Evolutionary conservation across 2,113 vertebrate species (phyloP), one percentile per base, ranked within the genome.

Genomic region (Mesembrinibis cayennensis): DNA sequence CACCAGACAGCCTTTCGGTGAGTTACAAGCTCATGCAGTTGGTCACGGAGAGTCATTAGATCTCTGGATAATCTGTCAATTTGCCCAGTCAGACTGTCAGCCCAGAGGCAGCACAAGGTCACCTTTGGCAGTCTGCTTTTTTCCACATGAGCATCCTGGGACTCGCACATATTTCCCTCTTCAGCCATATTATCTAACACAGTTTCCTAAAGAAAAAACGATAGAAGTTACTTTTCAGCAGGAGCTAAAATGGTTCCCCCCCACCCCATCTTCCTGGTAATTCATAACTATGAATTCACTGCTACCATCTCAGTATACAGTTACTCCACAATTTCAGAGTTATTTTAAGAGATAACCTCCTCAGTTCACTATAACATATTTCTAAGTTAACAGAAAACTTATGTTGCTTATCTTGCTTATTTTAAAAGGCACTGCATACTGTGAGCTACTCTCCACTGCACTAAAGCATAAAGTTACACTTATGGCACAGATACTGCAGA

Each of bases 151-250:
- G 30, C 0, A 0, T 76, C 76, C 38, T 61, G 87, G 38, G 65
- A 30, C 29, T 91, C 10, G 2, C 16, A 30, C 1, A 1, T 21
- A 34, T 9, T 45, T 66, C 69, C 91, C 32, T 96, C 96, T 11
- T 82, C 91, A 55, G 74, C 61, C 49, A 85, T 89, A 53, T 88
- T 27, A 38, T 79, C 96, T 80, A 98, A 80, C 30, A 98, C 97
- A 2, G 98, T 97, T 87, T 98, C 98, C 98, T 98, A 82, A 76
- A 88, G 61, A 81, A 69, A 92, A 93, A 94, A 44, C n/a, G 79
- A 23, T 21, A 19, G n/a, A 58, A 76, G 38, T 69, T 61, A 79
- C 32, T 82, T 78, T 72, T 61, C 34, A 45, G 55, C 27, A 42
- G 45, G 26, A 81, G 20, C 5, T 7, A 49, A 77, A 76, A 70